Evolutionary conservation across 2,888 invertebrate species (phyloP).

Genomic region (Nymphalis c-album): DNA sequence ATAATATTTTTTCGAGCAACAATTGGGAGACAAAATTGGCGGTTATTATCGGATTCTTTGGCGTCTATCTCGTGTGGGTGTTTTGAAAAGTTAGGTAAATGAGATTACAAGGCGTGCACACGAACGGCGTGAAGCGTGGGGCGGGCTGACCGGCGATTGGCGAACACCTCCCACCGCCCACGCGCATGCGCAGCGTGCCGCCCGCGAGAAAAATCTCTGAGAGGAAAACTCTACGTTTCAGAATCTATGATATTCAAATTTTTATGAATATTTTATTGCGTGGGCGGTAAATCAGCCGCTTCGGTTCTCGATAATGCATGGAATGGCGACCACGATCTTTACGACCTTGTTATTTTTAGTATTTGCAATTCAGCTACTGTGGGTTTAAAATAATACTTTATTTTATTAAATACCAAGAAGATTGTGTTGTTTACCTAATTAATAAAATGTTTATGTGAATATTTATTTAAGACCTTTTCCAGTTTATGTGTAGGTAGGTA

Average conservation of each 20-base stretch:
- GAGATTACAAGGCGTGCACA: conserved; percentile 53
- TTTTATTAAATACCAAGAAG: conserved; percentile 1
- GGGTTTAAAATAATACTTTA: background rate
- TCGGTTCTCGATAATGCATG: conserved; percentile 47
- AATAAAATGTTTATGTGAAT: conserved; percentile 1
- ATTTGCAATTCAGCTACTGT: background rate
- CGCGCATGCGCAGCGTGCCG: conserved; percentile 68
- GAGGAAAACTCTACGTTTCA: conserved; percentile 63
- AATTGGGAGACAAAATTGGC: conserved; percentile 30
- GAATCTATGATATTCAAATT: conserved; percentile 50
- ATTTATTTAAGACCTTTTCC: background rate
- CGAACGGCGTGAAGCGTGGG: conserved; percentile 60
- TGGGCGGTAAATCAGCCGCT: conserved; percentile 57
- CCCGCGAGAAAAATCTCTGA: conserved; percentile 68
- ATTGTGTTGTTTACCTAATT: background rate
- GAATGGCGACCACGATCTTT: conserved; percentile 50
- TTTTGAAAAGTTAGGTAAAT: conserved; percentile 46
- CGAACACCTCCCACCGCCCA: conserved; percentile 81
- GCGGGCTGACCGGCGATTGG: conserved; percentile 76
- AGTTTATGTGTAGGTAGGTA: conserved; percentile 14
- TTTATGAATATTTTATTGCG: conserved; percentile 61
- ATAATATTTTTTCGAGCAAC: conserved; percentile 20
- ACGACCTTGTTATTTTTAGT: conserved; percentile 19
- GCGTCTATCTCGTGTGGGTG: conserved; percentile 42
- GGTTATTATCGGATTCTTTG: conserved; percentile 35